Base-by-base conservation (phyloP, 2,113 vertebrate species). In the Melanerpes aurifrons region DNA sequence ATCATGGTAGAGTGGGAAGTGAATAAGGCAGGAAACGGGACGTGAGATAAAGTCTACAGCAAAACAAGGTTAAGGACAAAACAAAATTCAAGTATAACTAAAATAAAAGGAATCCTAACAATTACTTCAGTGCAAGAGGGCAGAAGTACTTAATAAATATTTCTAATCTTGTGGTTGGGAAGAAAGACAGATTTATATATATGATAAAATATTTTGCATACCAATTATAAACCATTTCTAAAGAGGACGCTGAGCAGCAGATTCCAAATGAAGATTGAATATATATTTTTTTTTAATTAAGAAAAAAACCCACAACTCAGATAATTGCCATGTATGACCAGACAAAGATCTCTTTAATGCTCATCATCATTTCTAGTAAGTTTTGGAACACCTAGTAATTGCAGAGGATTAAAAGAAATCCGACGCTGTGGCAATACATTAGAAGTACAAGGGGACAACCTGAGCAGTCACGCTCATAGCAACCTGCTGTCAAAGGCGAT, bases 161-260 rank as follows among this genome's bases (percentile, higher is more conserved):
- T 94, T 91, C 82, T 91, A 59, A 57, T n/a, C 76, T 68, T 73
- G 70, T 81, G 70, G 73, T 5, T 88, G 11, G 58, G 45, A 87
- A 70, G 35, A 80, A 87, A 91, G 72, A 61, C 79, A 94, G 93
- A 95, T 94, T 94, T 93, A 59, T 89, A 66, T 54, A 54, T n/a
- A 43, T 13, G 85, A 94, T 90, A 96, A 96, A 94, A 95, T 96
- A 61, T 26, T 95, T 94, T 32, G 6, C 92, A 90, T 96, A 93
- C 90, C 90, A 91, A 20, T 66, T 83, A 71, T 40, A 92, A 92
- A 61, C 53, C 66, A 72, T 86, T 82, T 71, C 58, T 88, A 74
- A 94, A 83, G 76, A 91, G 31, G 50, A 92, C 76, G 35, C 17
- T 91, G 72, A 88, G 20, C 29, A 90, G 80, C 73, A 91, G 86